Base-by-base conservation (phyloP, 1,140 invertebrate species). In the Aphelinus atriplicis region DNA sequence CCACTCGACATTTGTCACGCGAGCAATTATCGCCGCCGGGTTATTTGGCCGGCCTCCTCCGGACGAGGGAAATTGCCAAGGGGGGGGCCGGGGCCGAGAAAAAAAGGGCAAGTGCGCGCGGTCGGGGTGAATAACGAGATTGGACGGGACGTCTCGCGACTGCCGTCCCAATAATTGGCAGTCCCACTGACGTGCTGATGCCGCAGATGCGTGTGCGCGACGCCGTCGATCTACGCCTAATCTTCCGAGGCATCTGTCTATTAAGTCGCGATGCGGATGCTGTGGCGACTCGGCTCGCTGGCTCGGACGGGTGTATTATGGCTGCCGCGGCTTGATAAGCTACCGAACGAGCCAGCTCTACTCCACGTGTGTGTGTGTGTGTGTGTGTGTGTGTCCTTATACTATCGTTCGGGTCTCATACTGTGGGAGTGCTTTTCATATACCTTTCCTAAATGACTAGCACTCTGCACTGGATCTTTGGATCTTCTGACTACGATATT, bases 1-100 rank as follows among this genome's bases (percentile, higher is more conserved):
- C 26, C 67, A 70, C 55, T 70, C 75, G 60, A 65, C 72, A 71
- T 71, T 65, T 66, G 69, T 67, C 71, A 77, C 71, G 43, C 55
- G 48, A 62, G 46, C 56, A 60, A 73, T 73, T 73, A 71, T 71
- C 71, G 48, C 61, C 56, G 47, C 71, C 53, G 42, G 43, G 48
- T 62, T 64, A 64, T 72, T 72, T 26, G 65, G 69, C 71, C 48
- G 51, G 7, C 68, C 58, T 57, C 55, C 58, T 3, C 26, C 47
- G 10, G 65, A 57, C 3, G 9, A 57, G 56, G 26, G 26, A 26
- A 26, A 26, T 26, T 26, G 26, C 26, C 43, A 67, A 47, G 72
- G 72, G 60, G 60, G 26, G 26, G 26, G 26, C 26, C 26, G 26
- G 26, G 26, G 26, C 26, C 26, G 26, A 26, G 26, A 26, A 26